Conservation (phyloP, 2,888 invertebrate genomes). For the Eupithecia centaureata region DNA sequence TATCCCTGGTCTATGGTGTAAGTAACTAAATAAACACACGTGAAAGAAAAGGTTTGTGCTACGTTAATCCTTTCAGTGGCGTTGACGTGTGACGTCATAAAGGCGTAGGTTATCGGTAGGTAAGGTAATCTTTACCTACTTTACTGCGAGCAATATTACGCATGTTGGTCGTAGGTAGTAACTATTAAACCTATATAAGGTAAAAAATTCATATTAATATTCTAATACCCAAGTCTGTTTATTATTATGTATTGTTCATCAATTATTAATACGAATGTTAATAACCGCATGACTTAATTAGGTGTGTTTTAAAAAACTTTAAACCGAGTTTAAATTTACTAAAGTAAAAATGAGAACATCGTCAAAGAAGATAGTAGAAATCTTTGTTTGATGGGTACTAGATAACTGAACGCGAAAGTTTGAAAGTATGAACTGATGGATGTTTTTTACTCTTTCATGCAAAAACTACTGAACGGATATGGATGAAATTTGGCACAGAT, state of each 20-base stretch:
- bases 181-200: neutral
- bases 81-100: conserved; percentile 11
- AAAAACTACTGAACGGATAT: too few relatives aligned
- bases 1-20: neutral
- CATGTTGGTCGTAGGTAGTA: neutral
- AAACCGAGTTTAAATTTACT: too few relatives aligned
- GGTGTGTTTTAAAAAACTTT: too few relatives aligned
- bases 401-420: too few relatives aligned
- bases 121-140: conserved; percentile 19
- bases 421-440: too few relatives aligned
- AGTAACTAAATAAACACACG: neutral
- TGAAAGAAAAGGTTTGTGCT: neutral
- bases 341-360: too few relatives aligned
- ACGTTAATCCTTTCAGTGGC: neutral
- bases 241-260: neutral
- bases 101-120: conserved; percentile 25
- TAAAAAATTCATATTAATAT: neutral
- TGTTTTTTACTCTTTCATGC: too few relatives aligned
- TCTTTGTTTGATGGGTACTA: too few relatives aligned
- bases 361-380: too few relatives aligned
- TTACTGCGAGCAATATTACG: conserved; percentile 13
- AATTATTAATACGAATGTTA: neutral
- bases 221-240: too few relatives aligned
- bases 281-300: too few relatives aligned
- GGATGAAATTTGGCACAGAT: too few relatives aligned